These are phyloP conservation scores for Leptura quadrifasciata DNA, from an alignment of 2,888 invertebrate species.

Conservation along the genomic window DNA sequence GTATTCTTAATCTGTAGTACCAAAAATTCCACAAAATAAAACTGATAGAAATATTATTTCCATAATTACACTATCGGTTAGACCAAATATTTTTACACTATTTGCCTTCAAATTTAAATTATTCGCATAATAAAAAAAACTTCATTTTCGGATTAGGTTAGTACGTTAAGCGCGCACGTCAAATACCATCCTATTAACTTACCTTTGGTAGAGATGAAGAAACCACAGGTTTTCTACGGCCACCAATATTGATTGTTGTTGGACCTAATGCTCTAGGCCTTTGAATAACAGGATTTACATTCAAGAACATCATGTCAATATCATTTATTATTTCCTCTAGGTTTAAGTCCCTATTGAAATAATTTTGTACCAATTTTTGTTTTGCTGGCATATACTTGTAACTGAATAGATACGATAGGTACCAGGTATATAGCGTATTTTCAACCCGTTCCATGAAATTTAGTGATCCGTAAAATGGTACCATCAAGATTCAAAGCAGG, in stretches of 20 bases:
- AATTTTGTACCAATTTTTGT: neutral
- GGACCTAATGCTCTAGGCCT: slow-evolving; percentile 6
- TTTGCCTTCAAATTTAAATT: no score
- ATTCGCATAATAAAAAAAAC: no score
- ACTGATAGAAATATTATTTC: no score
- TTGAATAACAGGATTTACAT: slow-evolving; percentile 13
- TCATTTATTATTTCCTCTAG: neutral
- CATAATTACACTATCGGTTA: no score
- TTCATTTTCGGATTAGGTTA: no score
- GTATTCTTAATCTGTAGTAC: no score
- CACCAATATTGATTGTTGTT: slow-evolving; percentile 14
- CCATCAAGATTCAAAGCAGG: slow-evolving; percentile 9
- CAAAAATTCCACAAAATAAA: no score
- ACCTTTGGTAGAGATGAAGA: neutral
- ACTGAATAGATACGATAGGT: neutral
- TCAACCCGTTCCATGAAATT: slow-evolving; percentile 8
- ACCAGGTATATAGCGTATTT: slow-evolving; percentile 8
- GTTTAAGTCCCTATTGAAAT: neutral
- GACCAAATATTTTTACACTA: no score
- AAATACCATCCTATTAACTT: no score
- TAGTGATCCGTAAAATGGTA: neutral
- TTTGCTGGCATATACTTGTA: neutral
- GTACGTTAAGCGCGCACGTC: no score
- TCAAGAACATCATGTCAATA: slow-evolving; percentile 5
- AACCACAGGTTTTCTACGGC: neutral